Base-by-base conservation (phyloP, 2,113 vertebrate genomes). In the Aspidoscelis tigris region DNA sequence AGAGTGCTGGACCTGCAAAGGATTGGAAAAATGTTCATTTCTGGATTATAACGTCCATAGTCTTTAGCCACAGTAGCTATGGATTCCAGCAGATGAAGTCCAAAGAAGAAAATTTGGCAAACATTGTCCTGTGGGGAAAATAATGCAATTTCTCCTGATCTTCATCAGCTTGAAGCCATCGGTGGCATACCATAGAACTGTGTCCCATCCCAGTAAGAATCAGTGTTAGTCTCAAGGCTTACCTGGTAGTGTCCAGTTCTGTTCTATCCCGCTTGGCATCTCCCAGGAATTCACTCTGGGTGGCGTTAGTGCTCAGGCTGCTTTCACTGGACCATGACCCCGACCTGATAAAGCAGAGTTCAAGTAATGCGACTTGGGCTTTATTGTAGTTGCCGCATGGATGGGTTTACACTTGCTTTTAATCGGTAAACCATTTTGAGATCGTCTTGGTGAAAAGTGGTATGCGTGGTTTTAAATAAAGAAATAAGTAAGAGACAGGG, bases 1-100 rank as follows among this genome's bases (percentile, higher is more conserved):
- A 53, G 58, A 74, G 83, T 83, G 75, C 80, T 84, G 80, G 74
- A 81, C 83, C 93, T 93, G 86, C 64, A 78, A 53, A 80, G 71
- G 81, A 24, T 92, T 0, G 43, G 33, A 33, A 44, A 76, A 0
- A 55, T 55, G 11, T 61, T 14, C 18, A 61, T 61, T 58, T 58
- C 18, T 61, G 58, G 58, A 61, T 61, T 18, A 61, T 18, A 61
- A 61, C 12, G 14, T 61, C 2, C 12, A 61, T 61, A 16, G 14
- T 4, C 18, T 61, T 61, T 18, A 61, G 58, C 14, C 58, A 61
- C 58, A 18, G 58, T 18, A 61, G 58, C 58, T 61, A 18, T 4
- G 18, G 47, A 14, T 33, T 33, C 33, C 33, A 33, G 33, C 33
- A 33, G 33, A 33, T 33, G 33, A 33, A 33, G 33, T 33, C 33